Percentiles rank a stretch among this genome's conserved stretches.
Conservation (phyloP, 2,797 vertebrate species). For the Phrynocephalus forsythii region DNA sequence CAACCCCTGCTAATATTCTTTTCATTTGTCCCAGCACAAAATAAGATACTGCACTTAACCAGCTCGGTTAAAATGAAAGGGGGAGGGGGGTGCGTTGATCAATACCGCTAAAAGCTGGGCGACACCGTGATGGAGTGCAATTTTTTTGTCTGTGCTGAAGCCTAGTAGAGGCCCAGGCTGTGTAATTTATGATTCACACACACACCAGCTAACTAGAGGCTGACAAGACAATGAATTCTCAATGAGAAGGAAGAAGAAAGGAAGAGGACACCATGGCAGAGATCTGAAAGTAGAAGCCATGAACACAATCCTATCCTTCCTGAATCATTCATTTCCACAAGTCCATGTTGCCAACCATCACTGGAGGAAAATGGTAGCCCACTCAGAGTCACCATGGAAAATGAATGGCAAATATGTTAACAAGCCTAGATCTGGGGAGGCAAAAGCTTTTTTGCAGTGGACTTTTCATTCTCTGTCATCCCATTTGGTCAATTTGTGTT, state of each 20-base stretch:
- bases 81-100: constrained; percentile 77
- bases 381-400: background rate
- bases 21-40: constrained; percentile 81
- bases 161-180: constrained; percentile 74
- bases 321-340: background rate
- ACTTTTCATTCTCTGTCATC: background rate
- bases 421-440: background rate
- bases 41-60: constrained; percentile 82
- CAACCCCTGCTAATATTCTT: constrained; percentile 79
- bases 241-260: constrained; percentile 63
- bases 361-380: background rate
- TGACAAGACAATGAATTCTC: constrained; percentile 82
- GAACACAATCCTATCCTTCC: constrained; percentile 5
- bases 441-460: background rate
- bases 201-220: constrained; percentile 77
- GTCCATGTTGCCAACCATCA: background rate
- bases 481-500: background rate
- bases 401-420: background rate
- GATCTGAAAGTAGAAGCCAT: constrained; percentile 47
- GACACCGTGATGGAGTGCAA: constrained; percentile 82
- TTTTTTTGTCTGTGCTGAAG: constrained; percentile 83
- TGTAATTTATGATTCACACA: constrained; percentile 81
- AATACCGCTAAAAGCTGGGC: constrained; percentile 82
- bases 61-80: constrained; percentile 81
- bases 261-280: constrained; percentile 55